Evolutionary conservation across 2,888 invertebrate genomes (phyloP).

Genomic region (Aphidoletes aphidimyza): DNA sequence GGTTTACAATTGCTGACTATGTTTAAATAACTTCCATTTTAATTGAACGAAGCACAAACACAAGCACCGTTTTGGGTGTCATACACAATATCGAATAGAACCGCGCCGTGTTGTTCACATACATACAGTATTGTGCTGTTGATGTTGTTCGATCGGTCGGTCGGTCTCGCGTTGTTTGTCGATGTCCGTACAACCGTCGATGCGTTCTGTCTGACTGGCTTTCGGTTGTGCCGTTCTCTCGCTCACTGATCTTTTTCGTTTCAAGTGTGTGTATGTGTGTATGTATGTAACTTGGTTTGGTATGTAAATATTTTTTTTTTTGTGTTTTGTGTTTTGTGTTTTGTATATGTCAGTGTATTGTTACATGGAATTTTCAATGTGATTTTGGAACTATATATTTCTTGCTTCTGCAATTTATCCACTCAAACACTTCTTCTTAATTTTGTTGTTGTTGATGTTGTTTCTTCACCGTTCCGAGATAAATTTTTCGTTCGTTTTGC

Average conservation of each 20-base stretch:
- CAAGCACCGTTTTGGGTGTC: conserved; percentile 28
- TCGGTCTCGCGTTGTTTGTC: not conserved
- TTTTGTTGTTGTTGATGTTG: no score
- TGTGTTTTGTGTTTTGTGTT: not conserved
- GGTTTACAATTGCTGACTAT: conserved; percentile 19
- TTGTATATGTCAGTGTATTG: conserved; percentile 16
- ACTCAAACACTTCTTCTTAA: no score
- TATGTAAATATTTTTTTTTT: conserved; percentile 32
- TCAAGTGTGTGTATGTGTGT: conserved; percentile 1
- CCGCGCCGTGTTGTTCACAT: not conserved
- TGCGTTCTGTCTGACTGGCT: conserved; percentile 38
- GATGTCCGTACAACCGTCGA: conserved; percentile 5
- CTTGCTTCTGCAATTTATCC: not conserved
- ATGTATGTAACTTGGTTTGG: not conserved
- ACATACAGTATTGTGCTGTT: not conserved
- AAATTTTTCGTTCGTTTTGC: no score
- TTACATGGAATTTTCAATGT: conserved; percentile 45
- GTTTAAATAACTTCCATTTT: conserved; percentile 28
- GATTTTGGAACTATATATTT: conserved; percentile 49
- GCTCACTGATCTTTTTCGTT: not conserved
- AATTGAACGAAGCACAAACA: conserved; percentile 22
- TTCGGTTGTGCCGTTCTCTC: not conserved
- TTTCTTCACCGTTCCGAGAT: no score
- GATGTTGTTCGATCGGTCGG: conserved; percentile 15
- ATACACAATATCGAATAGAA: not conserved